These are phyloP conservation scores for Bombus sylvicola DNA, from an alignment of 1,140 invertebrate genomes.

Conservation along the genomic window DNA sequence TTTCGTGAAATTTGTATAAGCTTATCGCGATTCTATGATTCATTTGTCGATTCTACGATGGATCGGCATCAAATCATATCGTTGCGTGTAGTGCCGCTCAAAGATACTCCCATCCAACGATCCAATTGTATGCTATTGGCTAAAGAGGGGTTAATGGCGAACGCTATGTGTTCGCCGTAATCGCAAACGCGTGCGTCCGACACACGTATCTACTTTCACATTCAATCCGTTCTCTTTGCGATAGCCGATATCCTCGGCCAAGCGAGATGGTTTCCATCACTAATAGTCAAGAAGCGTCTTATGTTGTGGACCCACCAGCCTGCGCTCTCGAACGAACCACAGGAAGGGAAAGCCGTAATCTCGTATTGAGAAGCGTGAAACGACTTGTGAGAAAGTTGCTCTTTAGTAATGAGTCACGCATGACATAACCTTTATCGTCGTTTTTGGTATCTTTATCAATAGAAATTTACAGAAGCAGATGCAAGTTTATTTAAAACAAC, in stretches of 20 bases:
- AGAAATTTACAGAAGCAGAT: not conserved
- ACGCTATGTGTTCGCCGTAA: conserved; percentile 70
- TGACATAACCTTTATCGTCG: not conserved
- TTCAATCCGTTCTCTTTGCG: conserved; percentile 52
- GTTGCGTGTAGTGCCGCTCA: conserved; percentile 21
- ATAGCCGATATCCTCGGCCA: conserved; percentile 46
- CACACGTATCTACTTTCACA: conserved; percentile 62
- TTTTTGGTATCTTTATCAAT: not conserved
- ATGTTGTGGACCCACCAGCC: no score
- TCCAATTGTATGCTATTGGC: conserved; percentile 71
- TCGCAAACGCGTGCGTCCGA: conserved; percentile 47
- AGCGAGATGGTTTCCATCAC: not conserved
- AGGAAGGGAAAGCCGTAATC: not conserved
- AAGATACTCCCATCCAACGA: conserved; percentile 54
- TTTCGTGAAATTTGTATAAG: no score
- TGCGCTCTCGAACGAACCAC: not conserved
- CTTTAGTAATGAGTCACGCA: not conserved
- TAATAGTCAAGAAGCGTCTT: not conserved
- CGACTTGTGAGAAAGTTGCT: not conserved
- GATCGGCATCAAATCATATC: conserved; percentile 14
- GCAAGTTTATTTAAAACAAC: no score
- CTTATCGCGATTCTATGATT: no score
- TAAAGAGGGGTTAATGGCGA: conserved; percentile 74
- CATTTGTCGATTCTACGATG: not conserved
- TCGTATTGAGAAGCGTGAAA: not conserved